These are phyloP conservation scores for Phasia obesa DNA, from an alignment of 2,888 invertebrate species.

Conservation along the genomic window DNA sequence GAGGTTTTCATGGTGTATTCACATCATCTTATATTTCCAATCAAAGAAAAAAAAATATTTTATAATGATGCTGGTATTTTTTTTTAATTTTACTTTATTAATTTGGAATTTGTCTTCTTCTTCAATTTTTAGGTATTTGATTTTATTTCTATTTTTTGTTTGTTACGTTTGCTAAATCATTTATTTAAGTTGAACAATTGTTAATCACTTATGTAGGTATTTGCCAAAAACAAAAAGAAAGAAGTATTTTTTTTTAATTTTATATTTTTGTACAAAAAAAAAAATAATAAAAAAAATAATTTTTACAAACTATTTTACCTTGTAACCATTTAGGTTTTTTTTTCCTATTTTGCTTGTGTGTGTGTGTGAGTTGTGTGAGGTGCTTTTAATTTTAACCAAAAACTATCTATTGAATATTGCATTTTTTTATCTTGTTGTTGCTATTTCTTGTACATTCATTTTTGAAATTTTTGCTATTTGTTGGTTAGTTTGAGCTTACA, in stretches of 20 bases:
- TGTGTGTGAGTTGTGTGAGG: conserved; percentile 17
- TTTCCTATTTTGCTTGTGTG: conserved; percentile 36
- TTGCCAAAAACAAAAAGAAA: conserved; percentile 27
- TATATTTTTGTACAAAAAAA: conserved; percentile 5
- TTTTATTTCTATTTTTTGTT: conserved; percentile 4
- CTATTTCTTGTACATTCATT: conserved; percentile 69
- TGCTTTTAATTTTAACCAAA: conserved; percentile 53
- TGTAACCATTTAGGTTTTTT: conserved; percentile 70
- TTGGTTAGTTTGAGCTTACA: conserved; percentile 39
- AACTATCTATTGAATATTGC: conserved; percentile 65
- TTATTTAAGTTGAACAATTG: conserved; percentile 18
- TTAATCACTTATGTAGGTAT: conserved; percentile 8
- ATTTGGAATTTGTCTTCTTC: conserved; percentile 10
- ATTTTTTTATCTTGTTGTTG: conserved; percentile 51
- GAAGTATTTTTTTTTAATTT: conserved; percentile 27
- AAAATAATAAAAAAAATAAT: conserved; percentile 21
- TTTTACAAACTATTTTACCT: conserved; percentile 69
- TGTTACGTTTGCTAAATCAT: conserved; percentile 1
- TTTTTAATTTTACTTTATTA: no score
- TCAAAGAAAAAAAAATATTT: no score
- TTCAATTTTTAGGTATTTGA: background rate
- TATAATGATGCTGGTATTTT: background rate
- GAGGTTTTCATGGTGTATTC: no score
- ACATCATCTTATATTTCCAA: no score
- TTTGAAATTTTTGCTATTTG: conserved; percentile 40